These are phyloP conservation scores for Spicauda simplicius DNA, from an alignment of 2,888 invertebrate species.

Conservation along the genomic window DNA sequence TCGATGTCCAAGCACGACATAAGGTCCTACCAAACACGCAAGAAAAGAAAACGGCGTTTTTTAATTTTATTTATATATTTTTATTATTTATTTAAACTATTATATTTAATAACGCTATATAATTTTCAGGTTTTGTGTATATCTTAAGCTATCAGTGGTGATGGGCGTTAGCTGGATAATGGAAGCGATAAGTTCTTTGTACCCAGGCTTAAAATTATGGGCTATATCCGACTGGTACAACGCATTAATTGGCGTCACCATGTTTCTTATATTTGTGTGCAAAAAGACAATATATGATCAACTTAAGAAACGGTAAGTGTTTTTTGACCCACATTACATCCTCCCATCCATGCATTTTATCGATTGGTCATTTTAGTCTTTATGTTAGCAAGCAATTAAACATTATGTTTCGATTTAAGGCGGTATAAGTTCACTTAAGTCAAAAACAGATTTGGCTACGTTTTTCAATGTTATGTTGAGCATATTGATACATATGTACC, in stretches of 20 bases:
- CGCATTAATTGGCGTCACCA: constrained; percentile 64
- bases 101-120: neutral
- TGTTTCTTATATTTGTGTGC: constrained; percentile 74
- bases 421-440: too few relatives aligned
- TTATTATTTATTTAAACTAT: too few relatives aligned
- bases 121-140: constrained; percentile 62
- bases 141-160: constrained; percentile 70
- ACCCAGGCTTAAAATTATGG: constrained; percentile 57
- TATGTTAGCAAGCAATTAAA: too few relatives aligned
- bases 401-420: too few relatives aligned
- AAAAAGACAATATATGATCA: constrained; percentile 63
- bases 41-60: too few relatives aligned
- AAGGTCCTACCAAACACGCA: too few relatives aligned
- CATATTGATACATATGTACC: too few relatives aligned
- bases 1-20: too few relatives aligned
- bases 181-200: constrained; percentile 63
- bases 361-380: too few relatives aligned
- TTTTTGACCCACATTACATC: neutral
- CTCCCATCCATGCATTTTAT: neutral
- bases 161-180: constrained; percentile 77
- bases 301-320: constrained; percentile 58
- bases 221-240: constrained; percentile 66
- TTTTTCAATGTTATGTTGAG: too few relatives aligned
- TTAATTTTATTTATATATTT: too few relatives aligned
- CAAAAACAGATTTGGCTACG: too few relatives aligned